Conservation (phyloP, 37 sponge, comb jelly and placozoan species). For the Crambe crambe region DNA sequence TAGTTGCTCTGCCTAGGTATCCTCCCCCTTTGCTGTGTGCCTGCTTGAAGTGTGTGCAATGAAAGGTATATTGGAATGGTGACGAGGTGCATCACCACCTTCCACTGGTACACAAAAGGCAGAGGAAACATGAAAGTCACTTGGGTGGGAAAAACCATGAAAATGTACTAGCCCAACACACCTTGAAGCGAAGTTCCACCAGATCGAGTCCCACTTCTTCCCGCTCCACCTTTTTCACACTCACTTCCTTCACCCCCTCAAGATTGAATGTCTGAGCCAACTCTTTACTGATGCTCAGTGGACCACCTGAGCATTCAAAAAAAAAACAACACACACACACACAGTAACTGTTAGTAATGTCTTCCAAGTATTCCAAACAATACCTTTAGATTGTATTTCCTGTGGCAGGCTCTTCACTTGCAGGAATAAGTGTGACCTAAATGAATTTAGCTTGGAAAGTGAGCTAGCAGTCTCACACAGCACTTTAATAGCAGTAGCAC, state of each 20-base stretch:
- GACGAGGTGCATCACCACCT: neutral
- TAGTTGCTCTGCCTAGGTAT: neutral
- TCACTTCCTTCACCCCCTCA: constrained; percentile 38
- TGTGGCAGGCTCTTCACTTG: constrained; percentile 49
- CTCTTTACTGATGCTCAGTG: constrained; percentile 58
- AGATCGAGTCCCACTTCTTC: constrained; percentile 56
- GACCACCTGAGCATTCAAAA: constrained; percentile 31
- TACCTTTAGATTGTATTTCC: constrained; percentile 71
- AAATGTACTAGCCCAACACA: neutral
- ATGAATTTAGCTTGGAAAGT: too few relatives aligned
- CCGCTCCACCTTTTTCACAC: constrained; percentile 52
- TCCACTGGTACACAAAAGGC: neutral
- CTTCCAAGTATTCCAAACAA: neutral
- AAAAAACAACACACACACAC: neutral
- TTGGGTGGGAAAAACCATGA: neutral
- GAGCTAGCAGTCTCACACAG: too few relatives aligned
- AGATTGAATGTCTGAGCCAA: constrained; percentile 59
- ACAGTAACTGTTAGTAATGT: neutral
- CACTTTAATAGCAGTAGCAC: too few relatives aligned
- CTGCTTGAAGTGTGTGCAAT: neutral
- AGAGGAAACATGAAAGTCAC: neutral
- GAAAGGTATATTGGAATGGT: too few relatives aligned
- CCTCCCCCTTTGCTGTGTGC: neutral
- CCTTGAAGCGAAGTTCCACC: constrained; percentile 63
- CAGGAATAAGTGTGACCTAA: constrained; percentile 24